Percentiles rank a stretch among this genome's conserved stretches.
Evolutionary conservation across 1,140 invertebrate genomes (phyloP).

Genomic region (Melanaphis sacchari): DNA sequence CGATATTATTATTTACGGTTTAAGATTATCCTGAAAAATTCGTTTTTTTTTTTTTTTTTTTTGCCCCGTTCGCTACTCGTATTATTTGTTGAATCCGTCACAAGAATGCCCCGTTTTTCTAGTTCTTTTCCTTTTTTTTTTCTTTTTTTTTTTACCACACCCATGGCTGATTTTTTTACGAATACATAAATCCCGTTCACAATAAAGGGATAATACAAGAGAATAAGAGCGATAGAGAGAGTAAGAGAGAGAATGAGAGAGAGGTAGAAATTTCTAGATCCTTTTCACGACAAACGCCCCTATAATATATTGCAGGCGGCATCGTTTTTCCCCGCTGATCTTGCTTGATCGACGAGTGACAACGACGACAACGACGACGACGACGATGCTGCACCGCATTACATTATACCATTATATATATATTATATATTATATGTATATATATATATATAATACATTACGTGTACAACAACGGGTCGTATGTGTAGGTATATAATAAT

Average conservation of each 20-base stretch:
- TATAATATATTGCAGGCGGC: conserved; percentile 1
- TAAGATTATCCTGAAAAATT: conserved; percentile 11
- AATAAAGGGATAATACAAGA: conserved; percentile 10
- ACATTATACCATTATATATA: neutral
- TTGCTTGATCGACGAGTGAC: neutral
- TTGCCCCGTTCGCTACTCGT: neutral
- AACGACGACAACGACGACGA: neutral
- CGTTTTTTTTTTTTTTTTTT: conserved; percentile 1
- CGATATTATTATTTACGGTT: neutral
- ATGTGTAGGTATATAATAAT: neutral
- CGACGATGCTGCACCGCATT: neutral
- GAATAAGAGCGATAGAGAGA: neutral
- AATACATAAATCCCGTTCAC: conserved; percentile 5
- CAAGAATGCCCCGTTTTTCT: neutral
- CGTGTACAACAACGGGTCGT: neutral
- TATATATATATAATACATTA: neutral
- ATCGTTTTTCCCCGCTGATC: conserved; percentile 6
- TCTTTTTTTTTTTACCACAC: neutral
- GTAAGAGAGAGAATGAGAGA: too few species aligned
- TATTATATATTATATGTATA: neutral
- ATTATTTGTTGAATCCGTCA: conserved; percentile 15
- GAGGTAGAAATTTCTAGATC: neutral
- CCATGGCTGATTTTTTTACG: neutral
- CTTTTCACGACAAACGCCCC: conserved; percentile 24
- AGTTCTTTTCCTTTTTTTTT: neutral